Evolutionary conservation across 1,140 invertebrate genomes (phyloP).

Genomic region (Drosophila asahinai): DNA sequence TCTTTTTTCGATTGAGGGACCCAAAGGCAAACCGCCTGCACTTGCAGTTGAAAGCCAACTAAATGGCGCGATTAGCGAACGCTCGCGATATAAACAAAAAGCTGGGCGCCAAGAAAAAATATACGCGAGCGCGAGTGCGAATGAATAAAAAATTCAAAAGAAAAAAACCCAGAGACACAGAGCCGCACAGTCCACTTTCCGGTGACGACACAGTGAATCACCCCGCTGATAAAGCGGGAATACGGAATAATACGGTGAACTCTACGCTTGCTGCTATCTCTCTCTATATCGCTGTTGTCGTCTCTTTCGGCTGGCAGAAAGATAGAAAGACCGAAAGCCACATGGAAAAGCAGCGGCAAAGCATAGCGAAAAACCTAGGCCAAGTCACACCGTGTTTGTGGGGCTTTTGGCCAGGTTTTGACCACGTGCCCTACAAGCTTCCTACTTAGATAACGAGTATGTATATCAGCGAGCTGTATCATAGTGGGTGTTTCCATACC

Average conservation of each 20-base stretch:
- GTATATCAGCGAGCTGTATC: conserved; percentile 5
- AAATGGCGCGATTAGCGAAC: conserved; percentile 55
- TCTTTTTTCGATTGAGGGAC: background rate
- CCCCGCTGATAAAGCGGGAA: conserved; percentile 50
- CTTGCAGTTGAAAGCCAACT: conserved; percentile 71
- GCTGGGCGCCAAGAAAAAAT: conserved; percentile 25
- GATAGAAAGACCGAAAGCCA: background rate
- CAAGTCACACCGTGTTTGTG: conserved; percentile 37
- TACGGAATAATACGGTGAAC: conserved; percentile 27
- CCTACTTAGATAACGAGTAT: conserved; percentile 51
- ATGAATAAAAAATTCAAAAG: too few relatives aligned
- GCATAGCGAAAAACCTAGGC: conserved; percentile 32
- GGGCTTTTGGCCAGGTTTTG: conserved; percentile 35
- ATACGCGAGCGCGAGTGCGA: conserved; percentile 3
- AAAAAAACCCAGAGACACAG: conserved; percentile 34
- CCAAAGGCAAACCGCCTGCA: conserved; percentile 54
- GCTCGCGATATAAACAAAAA: conserved; percentile 67
- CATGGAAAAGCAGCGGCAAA: background rate
- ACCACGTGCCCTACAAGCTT: conserved; percentile 46
- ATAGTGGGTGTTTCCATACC: conserved; percentile 11
- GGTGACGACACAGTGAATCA: conserved; percentile 61
- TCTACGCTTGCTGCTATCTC: conserved; percentile 5
- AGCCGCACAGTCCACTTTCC: conserved; percentile 40
- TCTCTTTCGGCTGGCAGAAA: conserved; percentile 5
- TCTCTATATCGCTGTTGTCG: conserved; percentile 14